These are phyloP conservation scores for Grallaria varia DNA, from an alignment of 2,113 vertebrate species.

Conservation along the genomic window DNA sequence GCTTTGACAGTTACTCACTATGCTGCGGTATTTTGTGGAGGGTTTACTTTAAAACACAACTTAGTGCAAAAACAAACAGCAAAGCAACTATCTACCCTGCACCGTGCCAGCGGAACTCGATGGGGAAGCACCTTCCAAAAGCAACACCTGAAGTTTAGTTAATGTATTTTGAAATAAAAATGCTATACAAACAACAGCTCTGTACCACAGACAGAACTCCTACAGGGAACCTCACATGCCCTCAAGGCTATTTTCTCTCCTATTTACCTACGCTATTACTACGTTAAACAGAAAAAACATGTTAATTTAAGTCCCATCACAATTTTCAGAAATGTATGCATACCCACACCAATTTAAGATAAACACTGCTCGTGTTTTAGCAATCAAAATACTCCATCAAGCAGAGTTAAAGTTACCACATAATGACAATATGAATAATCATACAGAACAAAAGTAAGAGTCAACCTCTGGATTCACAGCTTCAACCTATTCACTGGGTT, in stretches of 20 bases:
- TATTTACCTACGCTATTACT: background rate
- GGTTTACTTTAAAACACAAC: background rate
- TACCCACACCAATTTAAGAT: background rate
- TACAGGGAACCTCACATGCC: background rate
- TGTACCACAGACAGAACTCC: background rate
- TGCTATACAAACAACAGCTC: background rate
- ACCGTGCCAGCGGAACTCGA: background rate
- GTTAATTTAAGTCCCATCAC: background rate
- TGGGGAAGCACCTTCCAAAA: conserved; percentile 14
- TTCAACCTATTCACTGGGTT: background rate
- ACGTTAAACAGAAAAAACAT: background rate
- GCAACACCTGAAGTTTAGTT: background rate
- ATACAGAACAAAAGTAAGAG: background rate
- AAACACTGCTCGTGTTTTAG: conserved; percentile 1
- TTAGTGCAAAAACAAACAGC: background rate
- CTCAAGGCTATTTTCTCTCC: background rate
- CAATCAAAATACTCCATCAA: background rate
- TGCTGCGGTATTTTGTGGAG: background rate
- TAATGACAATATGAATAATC: background rate
- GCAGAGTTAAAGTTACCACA: background rate
- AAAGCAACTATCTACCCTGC: background rate
- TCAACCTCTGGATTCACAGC: conserved; percentile 5
- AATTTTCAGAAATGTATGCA: background rate
- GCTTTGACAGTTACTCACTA: background rate
- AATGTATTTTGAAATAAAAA: background rate